Conservation (phyloP, 2,113 vertebrate species). For the Boulengeromyrus knoepffleri region DNA sequence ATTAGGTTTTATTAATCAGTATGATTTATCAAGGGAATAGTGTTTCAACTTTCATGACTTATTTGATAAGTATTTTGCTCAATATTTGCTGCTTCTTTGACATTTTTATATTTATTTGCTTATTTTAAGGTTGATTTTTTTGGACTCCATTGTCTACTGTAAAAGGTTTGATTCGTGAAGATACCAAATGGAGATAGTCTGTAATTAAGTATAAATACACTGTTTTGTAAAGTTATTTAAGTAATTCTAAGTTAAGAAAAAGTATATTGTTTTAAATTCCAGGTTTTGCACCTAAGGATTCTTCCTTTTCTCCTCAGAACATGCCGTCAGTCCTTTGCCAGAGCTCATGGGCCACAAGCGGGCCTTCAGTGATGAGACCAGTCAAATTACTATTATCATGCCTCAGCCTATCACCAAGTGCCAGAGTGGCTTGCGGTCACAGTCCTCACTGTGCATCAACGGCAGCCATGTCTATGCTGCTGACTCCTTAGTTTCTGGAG, state of each 20-base stretch:
- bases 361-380: constrained; percentile 80
- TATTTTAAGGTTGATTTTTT: neutral
- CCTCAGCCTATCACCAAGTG: constrained; percentile 58
- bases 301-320: constrained; percentile 33
- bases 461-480: constrained; percentile 85
- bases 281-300: neutral
- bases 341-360: constrained; percentile 78
- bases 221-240: neutral
- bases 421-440: constrained; percentile 60
- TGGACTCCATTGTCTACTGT: neutral
- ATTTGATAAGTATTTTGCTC: neutral
- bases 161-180: neutral
- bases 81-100: neutral
- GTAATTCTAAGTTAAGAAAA: neutral
- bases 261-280: neutral
- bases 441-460: constrained; percentile 89
- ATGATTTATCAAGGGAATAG: neutral
- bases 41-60: neutral
- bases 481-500: constrained; percentile 47
- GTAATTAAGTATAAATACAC: neutral
- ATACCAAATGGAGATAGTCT: neutral
- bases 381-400: constrained; percentile 49
- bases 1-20: neutral
- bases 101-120: neutral
- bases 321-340: constrained; percentile 60